Conservation (phyloP, 2,888 invertebrate species). For the Lycaena phlaeas region DNA sequence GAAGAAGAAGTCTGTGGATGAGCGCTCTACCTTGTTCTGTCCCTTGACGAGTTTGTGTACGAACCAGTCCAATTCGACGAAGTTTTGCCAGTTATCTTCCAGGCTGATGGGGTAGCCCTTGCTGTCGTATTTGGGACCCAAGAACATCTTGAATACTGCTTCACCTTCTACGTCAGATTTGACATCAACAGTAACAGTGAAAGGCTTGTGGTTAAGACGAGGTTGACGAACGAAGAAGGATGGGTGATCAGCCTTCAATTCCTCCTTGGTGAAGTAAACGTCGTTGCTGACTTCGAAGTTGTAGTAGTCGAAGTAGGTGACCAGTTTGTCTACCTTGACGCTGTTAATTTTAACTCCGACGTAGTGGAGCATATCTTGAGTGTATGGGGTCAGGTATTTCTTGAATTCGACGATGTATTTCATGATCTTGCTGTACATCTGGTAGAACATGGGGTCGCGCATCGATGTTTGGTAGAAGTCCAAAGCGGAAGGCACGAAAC, state of each 20-base stretch:
- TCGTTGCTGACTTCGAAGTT: slow-evolving; percentile 76
- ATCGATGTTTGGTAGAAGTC: slow-evolving; percentile 77
- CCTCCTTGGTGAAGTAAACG: slow-evolving; percentile 35
- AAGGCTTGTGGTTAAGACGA: slow-evolving; percentile 80
- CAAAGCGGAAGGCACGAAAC: slow-evolving; percentile 69
- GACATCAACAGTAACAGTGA: slow-evolving; percentile 74
- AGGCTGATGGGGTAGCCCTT: slow-evolving; percentile 63
- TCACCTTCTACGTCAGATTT: slow-evolving; percentile 72
- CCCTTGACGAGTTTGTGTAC: slow-evolving; percentile 73
- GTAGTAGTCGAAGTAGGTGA: slow-evolving; percentile 78
- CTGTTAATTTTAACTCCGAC: slow-evolving; percentile 75
- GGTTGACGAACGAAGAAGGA: slow-evolving; percentile 75
- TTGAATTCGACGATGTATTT: slow-evolving; percentile 75
- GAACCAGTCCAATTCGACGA: slow-evolving; percentile 76
- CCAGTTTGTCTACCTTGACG: slow-evolving; percentile 74
- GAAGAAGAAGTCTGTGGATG: slow-evolving; percentile 76
- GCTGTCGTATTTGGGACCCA: slow-evolving; percentile 80
- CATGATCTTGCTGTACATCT: slow-evolving; percentile 75
- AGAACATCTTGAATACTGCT: slow-evolving; percentile 76
- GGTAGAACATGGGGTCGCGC: slow-evolving; percentile 82
- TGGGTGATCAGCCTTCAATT: slow-evolving; percentile 41
- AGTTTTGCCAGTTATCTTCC: slow-evolving; percentile 72
- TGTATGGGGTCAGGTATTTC: slow-evolving; percentile 71
- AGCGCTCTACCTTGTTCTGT: slow-evolving; percentile 76
- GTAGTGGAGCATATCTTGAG: slow-evolving; percentile 67